Evolutionary conservation across 2,113 vertebrate species (phyloP).

Genomic region (Lanius collurio): DNA sequence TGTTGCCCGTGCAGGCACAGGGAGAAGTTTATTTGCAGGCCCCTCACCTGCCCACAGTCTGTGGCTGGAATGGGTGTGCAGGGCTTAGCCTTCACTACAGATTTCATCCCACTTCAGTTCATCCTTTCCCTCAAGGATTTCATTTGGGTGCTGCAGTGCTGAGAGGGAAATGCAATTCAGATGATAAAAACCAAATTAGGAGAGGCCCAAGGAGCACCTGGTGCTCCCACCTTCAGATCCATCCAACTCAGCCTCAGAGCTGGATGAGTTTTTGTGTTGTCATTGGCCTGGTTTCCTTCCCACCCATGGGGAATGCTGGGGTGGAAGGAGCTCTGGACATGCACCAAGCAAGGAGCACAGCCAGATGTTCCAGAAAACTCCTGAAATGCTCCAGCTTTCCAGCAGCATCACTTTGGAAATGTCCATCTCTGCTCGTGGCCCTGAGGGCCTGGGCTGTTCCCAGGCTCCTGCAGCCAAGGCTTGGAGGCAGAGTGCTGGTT

Average conservation of each 20-base stretch:
- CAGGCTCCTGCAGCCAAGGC: neutral
- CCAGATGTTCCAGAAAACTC: neutral
- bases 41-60: neutral
- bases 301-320: accelerated
- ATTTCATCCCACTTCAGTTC: neutral
- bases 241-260: accelerated
- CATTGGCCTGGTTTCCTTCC: neutral
- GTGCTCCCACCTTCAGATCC: neutral
- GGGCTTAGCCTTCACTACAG: neutral
- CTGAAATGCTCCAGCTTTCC: neutral
- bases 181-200: neutral
- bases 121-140: neutral
- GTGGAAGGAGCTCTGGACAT: neutral
- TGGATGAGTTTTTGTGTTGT: neutral
- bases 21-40: neutral
- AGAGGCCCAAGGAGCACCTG: neutral
- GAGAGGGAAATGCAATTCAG: neutral
- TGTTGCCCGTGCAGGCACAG: neutral
- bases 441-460: neutral
- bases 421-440: neutral
- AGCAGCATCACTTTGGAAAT: neutral
- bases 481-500: neutral
- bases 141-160: neutral
- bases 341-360: accelerated
- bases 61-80: neutral